phyloP scores from a whole-genome alignment of 2,888 invertebrate species.

The Lutraria lutraria region DNA sequence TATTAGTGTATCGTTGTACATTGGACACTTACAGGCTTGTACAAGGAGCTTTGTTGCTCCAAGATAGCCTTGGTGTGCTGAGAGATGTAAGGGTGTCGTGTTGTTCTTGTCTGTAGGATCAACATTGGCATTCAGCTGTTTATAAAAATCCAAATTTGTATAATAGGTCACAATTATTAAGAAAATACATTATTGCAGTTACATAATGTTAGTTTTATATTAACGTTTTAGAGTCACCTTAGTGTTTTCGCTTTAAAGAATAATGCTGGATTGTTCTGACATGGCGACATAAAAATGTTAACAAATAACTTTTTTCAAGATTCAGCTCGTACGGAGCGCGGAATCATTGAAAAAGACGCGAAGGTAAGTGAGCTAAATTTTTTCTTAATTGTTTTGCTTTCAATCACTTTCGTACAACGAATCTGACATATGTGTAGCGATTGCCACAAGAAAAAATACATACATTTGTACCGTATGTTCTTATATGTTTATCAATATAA shows the following conservation, averaged over 20 bases:
- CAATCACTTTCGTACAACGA: too few relatives aligned
- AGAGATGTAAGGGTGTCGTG: conserved; percentile 2
- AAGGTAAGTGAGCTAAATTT: too few relatives aligned
- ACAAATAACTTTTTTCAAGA: too few relatives aligned
- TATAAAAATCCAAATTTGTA: neutral
- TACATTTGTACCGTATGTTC: too few relatives aligned
- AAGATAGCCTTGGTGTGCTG: conserved; percentile 15
- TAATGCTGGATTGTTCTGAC: too few relatives aligned
- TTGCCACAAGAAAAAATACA: too few relatives aligned
- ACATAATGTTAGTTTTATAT: neutral
- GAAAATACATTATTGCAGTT: neutral
- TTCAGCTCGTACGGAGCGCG: too few relatives aligned
- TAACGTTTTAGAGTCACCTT: neutral
- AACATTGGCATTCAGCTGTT: conserved; percentile 1
- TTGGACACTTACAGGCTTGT: neutral
- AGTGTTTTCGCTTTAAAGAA: neutral
- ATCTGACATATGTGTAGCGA: too few relatives aligned
- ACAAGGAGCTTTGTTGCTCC: neutral
- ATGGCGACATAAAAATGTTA: too few relatives aligned
- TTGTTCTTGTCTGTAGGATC: neutral
- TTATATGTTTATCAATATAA: too few relatives aligned
- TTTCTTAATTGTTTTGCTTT: too few relatives aligned
- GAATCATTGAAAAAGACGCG: too few relatives aligned
- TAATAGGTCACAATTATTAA: neutral
- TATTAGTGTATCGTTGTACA: neutral